Percentiles rank a stretch among this genome's conserved stretches.
Evolutionary conservation across 2,797 vertebrate genomes (phyloP).

Genomic region (Melanotaenia trifasciata): DNA sequence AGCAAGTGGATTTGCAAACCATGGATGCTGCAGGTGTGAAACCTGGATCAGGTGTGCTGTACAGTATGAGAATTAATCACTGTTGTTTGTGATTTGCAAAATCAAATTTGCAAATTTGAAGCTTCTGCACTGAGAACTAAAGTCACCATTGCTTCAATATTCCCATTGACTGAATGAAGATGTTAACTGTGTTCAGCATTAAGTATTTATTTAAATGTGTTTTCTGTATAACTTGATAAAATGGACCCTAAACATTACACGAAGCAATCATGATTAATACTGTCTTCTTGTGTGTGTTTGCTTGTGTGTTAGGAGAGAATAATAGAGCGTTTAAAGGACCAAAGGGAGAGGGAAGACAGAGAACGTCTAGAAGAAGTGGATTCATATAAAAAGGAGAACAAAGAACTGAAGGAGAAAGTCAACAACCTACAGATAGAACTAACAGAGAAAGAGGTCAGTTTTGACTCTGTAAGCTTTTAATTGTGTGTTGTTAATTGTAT

Average conservation of each 20-base stretch:
- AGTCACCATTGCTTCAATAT: neutral
- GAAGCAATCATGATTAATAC: constrained; percentile 6
- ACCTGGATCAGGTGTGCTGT: no score
- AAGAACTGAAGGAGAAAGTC: constrained; percentile 97
- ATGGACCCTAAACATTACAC: neutral
- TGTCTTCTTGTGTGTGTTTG: constrained; percentile 22
- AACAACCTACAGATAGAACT: constrained; percentile 95
- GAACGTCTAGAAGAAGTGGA: constrained; percentile 96
- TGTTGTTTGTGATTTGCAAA: no score
- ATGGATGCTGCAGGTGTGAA: neutral
- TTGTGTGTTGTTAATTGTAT: constrained; percentile 7
- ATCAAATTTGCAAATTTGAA: neutral
- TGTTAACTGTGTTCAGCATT: neutral
- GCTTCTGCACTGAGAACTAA: neutral
- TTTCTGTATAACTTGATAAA: neutral
- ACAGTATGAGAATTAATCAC: no score
- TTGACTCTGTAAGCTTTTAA: constrained; percentile 12
- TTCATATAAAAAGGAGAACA: constrained; percentile 98
- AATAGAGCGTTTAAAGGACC: constrained; percentile 98
- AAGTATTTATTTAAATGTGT: neutral
- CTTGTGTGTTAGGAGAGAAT: constrained; percentile 90
- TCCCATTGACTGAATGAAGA: neutral
- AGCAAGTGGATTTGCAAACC: neutral
- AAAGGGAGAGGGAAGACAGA: constrained; percentile 95
- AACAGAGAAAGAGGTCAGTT: constrained; percentile 96